A percentile compares a stretch with the other conserved stretches of the same genome.
These are phyloP conservation scores for Eurois occulta DNA, from an alignment of 2,888 invertebrate genomes.

Conservation along the genomic window DNA sequence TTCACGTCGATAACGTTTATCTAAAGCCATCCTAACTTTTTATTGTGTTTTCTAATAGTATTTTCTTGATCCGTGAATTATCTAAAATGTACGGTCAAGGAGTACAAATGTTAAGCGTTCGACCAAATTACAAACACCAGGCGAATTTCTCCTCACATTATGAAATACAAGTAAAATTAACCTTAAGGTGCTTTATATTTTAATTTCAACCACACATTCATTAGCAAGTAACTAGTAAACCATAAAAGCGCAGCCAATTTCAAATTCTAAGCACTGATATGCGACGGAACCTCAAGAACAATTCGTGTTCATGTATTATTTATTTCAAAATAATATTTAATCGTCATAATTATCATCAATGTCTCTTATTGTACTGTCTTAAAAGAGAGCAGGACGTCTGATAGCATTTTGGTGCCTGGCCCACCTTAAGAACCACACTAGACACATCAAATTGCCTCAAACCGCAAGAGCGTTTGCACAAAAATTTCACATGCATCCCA, in stretches of 20 bases:
- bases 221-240: background rate
- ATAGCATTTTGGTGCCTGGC: too few species aligned
- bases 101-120: too few species aligned
- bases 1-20: background rate
- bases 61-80: background rate
- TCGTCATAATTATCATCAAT: too few species aligned
- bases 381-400: too few species aligned
- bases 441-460: background rate
- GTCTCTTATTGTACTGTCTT: too few species aligned
- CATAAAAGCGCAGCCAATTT: background rate
- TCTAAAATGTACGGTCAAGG: background rate
- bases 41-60: background rate
- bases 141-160: background rate
- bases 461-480: background rate
- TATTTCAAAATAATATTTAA: too few species aligned
- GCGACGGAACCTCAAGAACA: background rate
- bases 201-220: background rate
- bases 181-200: background rate
- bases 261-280: background rate
- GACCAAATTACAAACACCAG: background rate
- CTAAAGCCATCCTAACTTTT: background rate
- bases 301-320: too few species aligned
- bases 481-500: slow-evolving; percentile 20
- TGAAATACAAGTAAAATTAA: background rate
- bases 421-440: too few species aligned